Evolutionary conservation across 2,113 vertebrate genomes (phyloP).

Genomic region (Columba janthina): DNA sequence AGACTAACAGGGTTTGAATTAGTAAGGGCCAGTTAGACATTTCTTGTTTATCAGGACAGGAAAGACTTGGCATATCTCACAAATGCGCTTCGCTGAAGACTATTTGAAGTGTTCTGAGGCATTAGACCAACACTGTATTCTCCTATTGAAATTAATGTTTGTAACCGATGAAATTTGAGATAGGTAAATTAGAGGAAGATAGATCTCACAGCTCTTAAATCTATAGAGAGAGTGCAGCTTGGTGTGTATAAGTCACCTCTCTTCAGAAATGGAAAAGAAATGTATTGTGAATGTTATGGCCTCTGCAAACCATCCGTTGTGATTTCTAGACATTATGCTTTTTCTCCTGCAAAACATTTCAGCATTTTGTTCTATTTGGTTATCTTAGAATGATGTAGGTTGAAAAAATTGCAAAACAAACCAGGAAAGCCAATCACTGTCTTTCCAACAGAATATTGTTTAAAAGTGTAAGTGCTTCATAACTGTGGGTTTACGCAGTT

Average conservation of each 20-base stretch:
- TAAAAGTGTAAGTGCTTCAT: background rate
- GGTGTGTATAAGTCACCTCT: background rate
- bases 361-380: background rate
- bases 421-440: background rate
- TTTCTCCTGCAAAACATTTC: background rate
- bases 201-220: background rate
- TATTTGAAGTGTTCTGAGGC: background rate
- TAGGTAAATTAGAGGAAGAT: background rate
- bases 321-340: background rate
- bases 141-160: background rate
- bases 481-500: background rate
- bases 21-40: background rate
- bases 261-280: background rate
- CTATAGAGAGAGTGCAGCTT: background rate
- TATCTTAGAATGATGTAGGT: background rate
- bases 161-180: background rate
- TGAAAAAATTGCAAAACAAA: background rate
- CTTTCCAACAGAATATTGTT: background rate
- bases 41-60: background rate
- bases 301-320: background rate
- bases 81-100: background rate
- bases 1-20: background rate
- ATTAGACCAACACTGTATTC: background rate
- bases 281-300: background rate
- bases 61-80: background rate